phyloP scores from a whole-genome alignment of 2,113 vertebrate genomes.

The Lampris incognitus region DNA sequence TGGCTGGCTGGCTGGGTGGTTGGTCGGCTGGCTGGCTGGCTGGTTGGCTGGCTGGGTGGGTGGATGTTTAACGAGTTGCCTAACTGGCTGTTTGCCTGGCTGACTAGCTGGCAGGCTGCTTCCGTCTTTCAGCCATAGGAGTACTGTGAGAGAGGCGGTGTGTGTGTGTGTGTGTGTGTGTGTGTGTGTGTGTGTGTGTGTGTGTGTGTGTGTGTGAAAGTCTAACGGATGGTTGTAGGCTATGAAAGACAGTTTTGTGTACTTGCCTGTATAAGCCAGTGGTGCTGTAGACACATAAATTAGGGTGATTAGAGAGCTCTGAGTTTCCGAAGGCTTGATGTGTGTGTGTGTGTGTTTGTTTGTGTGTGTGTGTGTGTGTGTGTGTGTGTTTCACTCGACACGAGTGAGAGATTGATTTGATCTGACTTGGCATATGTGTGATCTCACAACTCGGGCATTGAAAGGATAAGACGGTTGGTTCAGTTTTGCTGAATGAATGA shows the following conservation, averaged over 20 bases:
- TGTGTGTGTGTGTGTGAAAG: not conserved
- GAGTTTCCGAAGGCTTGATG: not conserved
- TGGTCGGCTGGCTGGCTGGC: not conserved
- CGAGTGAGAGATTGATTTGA: not conserved
- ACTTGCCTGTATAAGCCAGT: not conserved
- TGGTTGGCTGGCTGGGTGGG: not conserved
- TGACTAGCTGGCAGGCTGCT: too few species aligned
- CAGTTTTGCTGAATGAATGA: slow-evolving; percentile 16
- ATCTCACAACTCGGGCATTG: too few species aligned
- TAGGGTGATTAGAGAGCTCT: not conserved
- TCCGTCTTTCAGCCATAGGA: too few species aligned
- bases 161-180: not conserved
- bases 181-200: not conserved
- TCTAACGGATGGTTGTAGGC: slow-evolving; percentile 10
- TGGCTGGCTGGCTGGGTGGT: not conserved
- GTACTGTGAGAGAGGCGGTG: not conserved
- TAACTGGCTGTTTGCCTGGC: too few species aligned
- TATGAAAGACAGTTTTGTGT: not conserved
- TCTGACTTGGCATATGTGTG: too few species aligned
- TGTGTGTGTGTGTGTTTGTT: not conserved
- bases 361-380: not conserved
- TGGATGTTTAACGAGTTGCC: not conserved
- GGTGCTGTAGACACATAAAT: not conserved
- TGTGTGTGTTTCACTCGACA: not conserved
- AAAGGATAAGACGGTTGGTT: not conserved